phyloP scores from a whole-genome alignment of 2,113 vertebrate genomes.

The Equus quagga region DNA sequence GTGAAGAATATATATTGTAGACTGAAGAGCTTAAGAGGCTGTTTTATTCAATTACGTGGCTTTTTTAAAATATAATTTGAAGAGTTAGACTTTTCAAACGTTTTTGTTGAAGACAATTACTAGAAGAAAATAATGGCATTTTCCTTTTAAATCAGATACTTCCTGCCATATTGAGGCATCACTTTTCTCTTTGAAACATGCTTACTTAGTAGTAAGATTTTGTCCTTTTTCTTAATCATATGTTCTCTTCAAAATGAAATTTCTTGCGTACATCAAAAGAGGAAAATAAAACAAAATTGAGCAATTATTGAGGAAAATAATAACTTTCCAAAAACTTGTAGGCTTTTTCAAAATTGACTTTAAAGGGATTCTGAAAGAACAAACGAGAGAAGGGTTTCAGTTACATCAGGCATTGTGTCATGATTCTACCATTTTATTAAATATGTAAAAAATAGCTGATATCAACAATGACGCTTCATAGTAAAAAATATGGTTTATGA shows the following conservation, averaged over 20 bases:
- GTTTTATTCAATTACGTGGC: not conserved
- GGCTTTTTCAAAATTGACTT: not conserved
- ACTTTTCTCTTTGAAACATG: conserved; percentile 62
- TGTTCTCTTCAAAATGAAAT: conserved; percentile 64
- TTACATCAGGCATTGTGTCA: not conserved
- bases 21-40: not conserved
- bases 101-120: conserved; percentile 29
- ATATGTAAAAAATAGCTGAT: not conserved
- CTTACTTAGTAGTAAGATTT: conserved; percentile 69
- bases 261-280: conserved; percentile 38
- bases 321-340: not conserved
- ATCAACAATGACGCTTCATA: not conserved
- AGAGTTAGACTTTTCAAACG: conserved; percentile 53
- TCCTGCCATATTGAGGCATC: conserved; percentile 52
- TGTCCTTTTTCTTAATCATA: conserved; percentile 65
- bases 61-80: conserved; percentile 5
- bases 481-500: not conserved
- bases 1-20: not conserved
- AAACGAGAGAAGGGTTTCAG: not conserved
- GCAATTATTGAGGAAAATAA: conserved; percentile 42
- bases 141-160: conserved; percentile 60
- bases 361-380: not conserved
- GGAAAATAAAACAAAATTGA: conserved; percentile 42
- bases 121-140: conserved; percentile 53
- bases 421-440: not conserved